These are phyloP conservation scores for Tokudaia muenninki DNA, from an alignment of 2,797 vertebrate species.

Conservation along the genomic window DNA sequence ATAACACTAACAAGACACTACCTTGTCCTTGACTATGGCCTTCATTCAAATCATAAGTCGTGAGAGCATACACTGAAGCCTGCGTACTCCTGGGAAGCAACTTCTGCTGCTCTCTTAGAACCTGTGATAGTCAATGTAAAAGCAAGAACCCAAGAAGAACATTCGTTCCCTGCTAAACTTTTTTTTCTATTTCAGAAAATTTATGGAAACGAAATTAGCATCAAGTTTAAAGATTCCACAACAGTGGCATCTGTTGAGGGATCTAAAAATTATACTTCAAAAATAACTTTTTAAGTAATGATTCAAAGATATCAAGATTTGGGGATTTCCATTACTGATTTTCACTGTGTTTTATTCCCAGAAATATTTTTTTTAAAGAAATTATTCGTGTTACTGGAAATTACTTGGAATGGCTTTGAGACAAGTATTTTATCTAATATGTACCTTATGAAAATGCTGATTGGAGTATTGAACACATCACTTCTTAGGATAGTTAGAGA, in stretches of 20 bases:
- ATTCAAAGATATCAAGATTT: conserved; percentile 22
- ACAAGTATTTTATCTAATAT: background rate
- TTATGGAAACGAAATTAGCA: conserved; percentile 71
- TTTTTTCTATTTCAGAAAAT: conserved; percentile 58
- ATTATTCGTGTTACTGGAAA: conserved; percentile 1
- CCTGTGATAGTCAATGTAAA: conserved; percentile 23
- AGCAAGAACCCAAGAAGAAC: conserved; percentile 17
- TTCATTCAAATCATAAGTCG: background rate
- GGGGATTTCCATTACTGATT: conserved; percentile 1
- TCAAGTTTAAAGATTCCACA: conserved; percentile 41
- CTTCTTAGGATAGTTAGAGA: background rate
- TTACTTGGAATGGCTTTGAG: conserved; percentile 1
- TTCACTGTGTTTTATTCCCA: background rate
- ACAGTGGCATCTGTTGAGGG: conserved; percentile 55
- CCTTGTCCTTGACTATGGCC: background rate
- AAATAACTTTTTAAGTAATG: conserved; percentile 61
- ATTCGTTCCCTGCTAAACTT: conserved; percentile 34
- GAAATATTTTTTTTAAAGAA: conserved; percentile 48
- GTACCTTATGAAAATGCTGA: background rate
- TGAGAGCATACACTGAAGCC: background rate
- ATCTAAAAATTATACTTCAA: conserved; percentile 56
- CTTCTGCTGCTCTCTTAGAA: background rate
- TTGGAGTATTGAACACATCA: conserved; percentile 1
- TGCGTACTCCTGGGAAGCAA: background rate
- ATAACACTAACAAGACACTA: background rate